Base-by-base conservation (phyloP, 2,888 invertebrate genomes). In the Eledone cirrhosa region DNA sequence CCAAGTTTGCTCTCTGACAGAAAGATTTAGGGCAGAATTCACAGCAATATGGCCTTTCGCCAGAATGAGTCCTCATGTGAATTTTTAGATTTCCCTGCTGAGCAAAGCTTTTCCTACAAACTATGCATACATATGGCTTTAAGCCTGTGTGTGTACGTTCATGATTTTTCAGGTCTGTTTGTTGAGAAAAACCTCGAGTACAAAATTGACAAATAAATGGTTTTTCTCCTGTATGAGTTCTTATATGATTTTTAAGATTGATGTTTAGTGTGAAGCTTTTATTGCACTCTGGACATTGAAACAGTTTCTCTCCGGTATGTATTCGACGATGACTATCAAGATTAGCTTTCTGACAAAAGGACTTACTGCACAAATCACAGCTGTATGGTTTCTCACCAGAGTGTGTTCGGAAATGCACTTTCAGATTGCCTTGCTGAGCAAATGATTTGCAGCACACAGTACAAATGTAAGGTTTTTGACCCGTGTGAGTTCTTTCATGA, bases 21-120 rank as follows among this genome's bases (percentile, higher is more conserved):
- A 99, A 99, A 82, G 99, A 93, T 67, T 98, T 93, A 92, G 99
- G 98, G 92, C 99, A 99, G 87, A 95, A 95, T 91, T 98, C 98
- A 91, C 99, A 99, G 76, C 98, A 97, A 92, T 99, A 98, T 41
- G 99, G 98, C 47, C 98, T 93, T 91, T 99, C 98, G 1, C 69
- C 69, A 33, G 69, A 72, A n/a, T 72, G 69, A 33, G 69, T 72
- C 33, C 69, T 31, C 24, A 72, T n/a, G 22, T 72, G 69, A 27
- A 72, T 72, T 19, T 72, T 72, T 22, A 72, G 69, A 41, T 72
- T 72, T 33, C 69, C 69, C 31, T 72, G 69, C 69, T 72, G 69
- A 22, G 69, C 69, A 72, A 72, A 72, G 13, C n/a, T 33, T 41
- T 72, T 72, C 11, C 41, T 31, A n/a, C 69, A 72, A 24, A 72